These are phyloP conservation scores for Ochropleura plecta DNA, from an alignment of 2,888 invertebrate species.

Conservation along the genomic window DNA sequence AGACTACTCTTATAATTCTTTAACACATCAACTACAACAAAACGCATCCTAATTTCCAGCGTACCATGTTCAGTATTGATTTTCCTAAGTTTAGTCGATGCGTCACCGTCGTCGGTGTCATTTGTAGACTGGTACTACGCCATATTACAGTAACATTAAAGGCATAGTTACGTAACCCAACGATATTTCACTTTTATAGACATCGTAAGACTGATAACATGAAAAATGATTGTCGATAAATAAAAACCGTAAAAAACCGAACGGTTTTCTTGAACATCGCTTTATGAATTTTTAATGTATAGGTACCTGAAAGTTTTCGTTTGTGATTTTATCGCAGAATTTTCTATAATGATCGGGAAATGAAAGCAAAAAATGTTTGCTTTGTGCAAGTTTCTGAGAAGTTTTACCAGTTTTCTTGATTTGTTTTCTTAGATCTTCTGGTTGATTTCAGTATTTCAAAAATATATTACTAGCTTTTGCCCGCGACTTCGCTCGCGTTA, in stretches of 20 bases:
- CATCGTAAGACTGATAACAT: slow-evolving; percentile 46
- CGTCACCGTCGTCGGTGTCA: slow-evolving; percentile 74
- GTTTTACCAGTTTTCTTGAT: background rate
- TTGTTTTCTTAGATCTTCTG: slow-evolving; percentile 3
- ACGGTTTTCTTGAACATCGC: slow-evolving; percentile 28
- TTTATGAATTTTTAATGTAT: slow-evolving; percentile 38
- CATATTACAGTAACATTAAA: slow-evolving; percentile 43
- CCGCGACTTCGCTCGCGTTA: no score
- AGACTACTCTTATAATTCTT: background rate
- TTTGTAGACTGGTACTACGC: slow-evolving; percentile 73
- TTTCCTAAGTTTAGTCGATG: slow-evolving; percentile 70
- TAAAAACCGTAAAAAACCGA: slow-evolving; percentile 27
- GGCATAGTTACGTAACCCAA: slow-evolving; percentile 44
- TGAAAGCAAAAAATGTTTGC: slow-evolving; percentile 11
- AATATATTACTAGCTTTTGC: no score
- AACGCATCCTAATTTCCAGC: slow-evolving; percentile 14
- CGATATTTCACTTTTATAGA: slow-evolving; percentile 63
- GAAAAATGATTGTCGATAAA: slow-evolving; percentile 47
- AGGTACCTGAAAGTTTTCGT: slow-evolving; percentile 25
- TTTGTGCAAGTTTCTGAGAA: slow-evolving; percentile 1
- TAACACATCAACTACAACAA: background rate
- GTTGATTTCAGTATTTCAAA: background rate
- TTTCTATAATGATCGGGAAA: slow-evolving; percentile 11
- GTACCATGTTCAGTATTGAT: slow-evolving; percentile 69
- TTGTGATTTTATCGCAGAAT: slow-evolving; percentile 23